Base-by-base conservation (phyloP, 2,888 invertebrate genomes). In the Drosophila gaucha region DNA sequence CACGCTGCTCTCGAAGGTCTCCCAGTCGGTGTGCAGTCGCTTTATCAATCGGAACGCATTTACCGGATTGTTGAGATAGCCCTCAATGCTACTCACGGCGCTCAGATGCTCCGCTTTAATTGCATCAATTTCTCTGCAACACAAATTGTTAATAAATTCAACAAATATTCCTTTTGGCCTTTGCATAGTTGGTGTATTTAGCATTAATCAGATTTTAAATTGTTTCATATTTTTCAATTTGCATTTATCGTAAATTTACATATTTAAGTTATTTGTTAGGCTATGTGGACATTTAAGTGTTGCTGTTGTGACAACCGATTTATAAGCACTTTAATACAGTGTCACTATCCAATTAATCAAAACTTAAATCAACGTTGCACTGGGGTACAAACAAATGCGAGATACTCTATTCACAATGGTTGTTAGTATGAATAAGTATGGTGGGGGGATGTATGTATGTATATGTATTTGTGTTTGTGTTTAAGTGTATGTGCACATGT, bases 41-140 rank as follows among this genome's bases (percentile, higher is more conserved):
- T 99, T 99, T 51, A 99, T 97, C 47, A 99, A 93, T 10, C 98
- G 94, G 92, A 97, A 99, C 2, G 98, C 98, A 92, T 98, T 98
- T 80, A 99, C 96, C 2, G 99, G 99, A 92, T 98, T 98, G 16
- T 96, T 95, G 65, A 98, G 93, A 90, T 97, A 97, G 78, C 94
- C 94, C 47, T 96, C 95, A 35, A 96, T 94, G 59, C 66, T 64
- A 89, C 97, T 96, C 62, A 94, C 93, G 88, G 95, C 94, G 0
- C 96, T 97, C 82, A 93, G 93, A 90, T 97, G 97, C 88, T 97
- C 96, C 57, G 92, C 93, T 89, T 94, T 94, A 89, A 96, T 96
- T 67, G 94, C 93, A 67, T 93, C 92, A 39, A 95, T 93, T 92
- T 91, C 90, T 54, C 91, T 92, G 62, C 33, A 52, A 22, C 39